Evolutionary conservation across 2,797 vertebrate species (phyloP).

Genomic region (Aselliscus stoliczkanus): DNA sequence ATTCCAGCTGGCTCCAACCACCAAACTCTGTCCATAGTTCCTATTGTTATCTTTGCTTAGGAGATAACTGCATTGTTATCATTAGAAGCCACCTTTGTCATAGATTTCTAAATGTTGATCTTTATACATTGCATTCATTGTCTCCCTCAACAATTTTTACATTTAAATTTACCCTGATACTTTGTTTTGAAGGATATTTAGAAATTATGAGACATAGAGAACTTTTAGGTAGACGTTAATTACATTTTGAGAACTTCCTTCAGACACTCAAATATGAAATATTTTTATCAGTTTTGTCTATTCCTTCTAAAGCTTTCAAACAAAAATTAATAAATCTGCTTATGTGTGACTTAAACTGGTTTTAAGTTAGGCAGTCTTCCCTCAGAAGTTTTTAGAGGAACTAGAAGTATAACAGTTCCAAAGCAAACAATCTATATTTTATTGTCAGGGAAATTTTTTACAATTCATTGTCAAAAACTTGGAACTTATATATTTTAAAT

Average conservation of each 20-base stretch:
- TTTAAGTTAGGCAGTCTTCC: background rate
- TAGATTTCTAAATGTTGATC: constrained; percentile 51
- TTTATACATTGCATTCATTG: constrained; percentile 40
- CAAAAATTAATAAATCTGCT: constrained; percentile 11
- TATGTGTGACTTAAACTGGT: background rate
- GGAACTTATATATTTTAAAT: background rate
- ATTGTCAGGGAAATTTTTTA: background rate
- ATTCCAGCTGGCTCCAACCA: constrained; percentile 75
- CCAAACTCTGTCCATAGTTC: constrained; percentile 66
- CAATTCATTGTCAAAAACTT: background rate
- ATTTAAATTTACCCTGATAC: constrained; percentile 39
- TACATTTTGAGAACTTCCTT: background rate
- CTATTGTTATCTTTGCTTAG: constrained; percentile 73
- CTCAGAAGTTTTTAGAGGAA: background rate
- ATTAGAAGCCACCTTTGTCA: constrained; percentile 55
- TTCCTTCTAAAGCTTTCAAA: background rate
- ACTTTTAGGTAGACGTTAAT: background rate
- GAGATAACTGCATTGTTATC: constrained; percentile 68
- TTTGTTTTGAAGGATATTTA: constrained; percentile 29
- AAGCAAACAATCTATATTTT: constrained; percentile 18
- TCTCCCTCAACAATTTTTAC: constrained; percentile 18
- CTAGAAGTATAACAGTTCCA: background rate
- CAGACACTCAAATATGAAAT: background rate
- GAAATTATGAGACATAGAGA: background rate
- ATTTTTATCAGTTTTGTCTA: background rate